A percentile compares a stretch with the other conserved stretches of the same genome.
Evolutionary conservation across 2,888 invertebrate genomes (phyloP).

Genomic region (Xylocampa areola): DNA sequence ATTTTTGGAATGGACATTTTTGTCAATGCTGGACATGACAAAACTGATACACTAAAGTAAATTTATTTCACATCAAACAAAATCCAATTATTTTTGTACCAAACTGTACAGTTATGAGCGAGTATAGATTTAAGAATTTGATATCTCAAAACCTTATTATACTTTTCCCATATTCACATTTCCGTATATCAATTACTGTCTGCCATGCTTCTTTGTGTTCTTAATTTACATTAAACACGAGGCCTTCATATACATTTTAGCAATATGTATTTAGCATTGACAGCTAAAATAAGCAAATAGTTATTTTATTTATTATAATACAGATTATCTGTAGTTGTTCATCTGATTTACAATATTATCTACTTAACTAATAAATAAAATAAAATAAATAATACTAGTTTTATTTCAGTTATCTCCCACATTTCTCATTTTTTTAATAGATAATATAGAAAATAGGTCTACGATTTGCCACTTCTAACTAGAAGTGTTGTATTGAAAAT

Average conservation of each 20-base stretch:
- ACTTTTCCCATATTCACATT: not conserved
- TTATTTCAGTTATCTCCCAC: constrained; percentile 2
- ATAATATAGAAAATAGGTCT: no score
- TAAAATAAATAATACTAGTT: constrained; percentile 11
- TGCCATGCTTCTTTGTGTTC: not conserved
- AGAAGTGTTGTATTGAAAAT: no score
- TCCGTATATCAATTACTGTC: not conserved
- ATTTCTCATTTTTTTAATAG: not conserved
- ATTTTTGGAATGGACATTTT: no score
- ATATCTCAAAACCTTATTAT: not conserved
- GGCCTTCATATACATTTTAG: constrained; percentile 41
- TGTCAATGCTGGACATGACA: no score
- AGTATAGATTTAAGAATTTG: not conserved
- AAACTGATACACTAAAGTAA: no score
- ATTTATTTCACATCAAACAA: no score
- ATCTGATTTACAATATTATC: constrained; percentile 37
- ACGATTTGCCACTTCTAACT: no score
- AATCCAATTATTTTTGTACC: no score
- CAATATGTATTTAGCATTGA: constrained; percentile 40
- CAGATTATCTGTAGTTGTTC: constrained; percentile 28
- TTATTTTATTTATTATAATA: constrained; percentile 33
- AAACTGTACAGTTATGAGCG: no score
- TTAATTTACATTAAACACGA: constrained; percentile 16
- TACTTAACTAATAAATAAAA: constrained; percentile 47
- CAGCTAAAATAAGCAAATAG: constrained; percentile 35